These are phyloP conservation scores for Junonia oenone DNA, from an alignment of 2,888 invertebrate species.

Conservation along the genomic window DNA sequence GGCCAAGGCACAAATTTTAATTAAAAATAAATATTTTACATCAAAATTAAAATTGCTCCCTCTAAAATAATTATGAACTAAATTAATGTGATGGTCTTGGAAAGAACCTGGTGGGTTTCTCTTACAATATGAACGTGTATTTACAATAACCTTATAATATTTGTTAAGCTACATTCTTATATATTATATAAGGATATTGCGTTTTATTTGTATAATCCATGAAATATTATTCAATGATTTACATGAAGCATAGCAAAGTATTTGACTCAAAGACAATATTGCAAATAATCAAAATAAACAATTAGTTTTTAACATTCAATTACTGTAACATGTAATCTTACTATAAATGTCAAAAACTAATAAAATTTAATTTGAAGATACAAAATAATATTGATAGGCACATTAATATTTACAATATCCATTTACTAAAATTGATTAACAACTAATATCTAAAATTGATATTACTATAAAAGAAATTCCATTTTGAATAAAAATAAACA, in stretches of 20 bases:
- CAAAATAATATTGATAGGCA: background rate
- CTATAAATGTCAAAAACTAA: background rate
- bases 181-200: too few species aligned
- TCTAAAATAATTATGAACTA: constrained; percentile 15
- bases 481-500: background rate
- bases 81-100: constrained; percentile 21
- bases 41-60: constrained; percentile 4
- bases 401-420: background rate
- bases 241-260: constrained; percentile 1
- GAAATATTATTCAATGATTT: background rate
- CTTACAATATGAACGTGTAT: constrained; percentile 14
- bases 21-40: constrained; percentile 13
- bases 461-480: background rate
- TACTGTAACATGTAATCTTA: background rate
- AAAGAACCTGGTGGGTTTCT: constrained; percentile 24
- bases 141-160: constrained; percentile 12
- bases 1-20: constrained; percentile 17
- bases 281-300: background rate
- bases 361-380: constrained; percentile 1
- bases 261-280: background rate
- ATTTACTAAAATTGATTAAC: background rate
- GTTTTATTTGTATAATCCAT: background rate
- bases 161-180: background rate
- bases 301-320: background rate
- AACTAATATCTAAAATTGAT: background rate